Base-by-base conservation (phyloP, 2,797 vertebrate genomes). In the Distichodus sexfasciatus region DNA sequence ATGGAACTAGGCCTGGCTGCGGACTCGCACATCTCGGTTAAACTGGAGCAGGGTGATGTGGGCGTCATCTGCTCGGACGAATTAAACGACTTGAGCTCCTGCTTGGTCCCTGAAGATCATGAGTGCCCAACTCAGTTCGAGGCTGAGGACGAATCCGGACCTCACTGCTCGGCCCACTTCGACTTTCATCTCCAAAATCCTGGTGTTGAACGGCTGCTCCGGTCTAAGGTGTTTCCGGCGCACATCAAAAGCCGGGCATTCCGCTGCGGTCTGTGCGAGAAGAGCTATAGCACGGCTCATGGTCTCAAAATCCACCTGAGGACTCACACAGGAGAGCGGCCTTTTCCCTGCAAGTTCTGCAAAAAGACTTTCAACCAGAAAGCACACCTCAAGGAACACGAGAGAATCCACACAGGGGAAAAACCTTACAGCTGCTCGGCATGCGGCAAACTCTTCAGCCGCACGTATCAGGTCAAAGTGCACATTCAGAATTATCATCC, bases 341-440 rank as follows among this genome's bases (percentile, higher is more conserved):
- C 58, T 1, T 76, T 70, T 15, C 46, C 44, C 26, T 76, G 73
- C 59, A 69, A 53, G 41, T 76, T 53, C 33, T 65, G 73, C 11
- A 51, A 69, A 7, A 68, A 72, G 67, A 59, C 33, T 1, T 73
- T 76, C 36, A 62, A 76, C 31, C 71, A 72, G n/a, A 76, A 76
- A 60, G 36, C 58, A 0, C 74, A 71, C 4, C 33, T 76, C 15
- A 76, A 70, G 23, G 73, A 70, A 41, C 73, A 79, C 0, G 58
- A 76, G 26, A 67, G 58, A 33, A 69, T 75, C 1, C 69, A 76
- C 64, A 70, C 66, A 5, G 77, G 77, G 12, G 77, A 73, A 66
- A 76, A 76, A 14, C 66, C 33, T 10, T 78, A 41, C 33, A 74
- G 53, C 40, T 78, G 64, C 23, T 71, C 74, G 3, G 51, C 14